Evolutionary conservation across 2,113 vertebrate genomes (phyloP).

Genomic region (Calypte anna): DNA sequence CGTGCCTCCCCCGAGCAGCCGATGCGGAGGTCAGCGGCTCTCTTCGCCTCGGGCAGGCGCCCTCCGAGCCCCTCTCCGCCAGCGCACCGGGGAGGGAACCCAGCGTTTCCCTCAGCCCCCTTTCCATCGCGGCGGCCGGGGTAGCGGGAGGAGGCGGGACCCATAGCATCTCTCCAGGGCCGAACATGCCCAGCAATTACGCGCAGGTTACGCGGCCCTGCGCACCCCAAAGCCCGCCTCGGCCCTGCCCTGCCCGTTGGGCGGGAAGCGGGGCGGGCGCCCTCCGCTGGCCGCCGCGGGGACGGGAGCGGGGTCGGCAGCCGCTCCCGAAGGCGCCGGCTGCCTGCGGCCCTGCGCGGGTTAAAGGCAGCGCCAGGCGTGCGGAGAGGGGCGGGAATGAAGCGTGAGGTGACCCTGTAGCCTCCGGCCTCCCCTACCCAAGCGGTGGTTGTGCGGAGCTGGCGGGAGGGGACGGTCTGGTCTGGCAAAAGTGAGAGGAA

Average conservation of each 20-base stretch:
- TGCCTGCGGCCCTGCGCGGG: background rate
- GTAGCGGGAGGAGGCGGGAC: no score
- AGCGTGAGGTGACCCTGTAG: accelerated
- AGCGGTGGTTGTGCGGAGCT: background rate
- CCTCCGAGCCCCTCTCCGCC: background rate
- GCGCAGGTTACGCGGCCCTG: background rate
- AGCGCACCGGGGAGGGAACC: background rate
- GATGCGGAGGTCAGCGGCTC: background rate
- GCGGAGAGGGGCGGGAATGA: background rate
- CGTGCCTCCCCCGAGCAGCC: background rate
- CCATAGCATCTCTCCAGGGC: no score
- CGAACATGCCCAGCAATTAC: accelerated
- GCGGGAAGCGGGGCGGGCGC: constrained; percentile 14
- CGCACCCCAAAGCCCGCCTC: background rate
- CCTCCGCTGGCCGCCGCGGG: constrained; percentile 54
- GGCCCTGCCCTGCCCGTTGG: no score
- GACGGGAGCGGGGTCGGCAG: background rate
- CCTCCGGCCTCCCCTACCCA: background rate
- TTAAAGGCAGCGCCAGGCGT: accelerated
- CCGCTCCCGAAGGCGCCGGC: accelerated
- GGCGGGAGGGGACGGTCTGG: accelerated
- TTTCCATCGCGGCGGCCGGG: no score
- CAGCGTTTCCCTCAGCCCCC: background rate
- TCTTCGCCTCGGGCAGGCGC: background rate
- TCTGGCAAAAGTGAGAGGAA: background rate